These are phyloP conservation scores for Papilio aristodemus DNA, from an alignment of 1,140 invertebrate species.

Conservation along the genomic window DNA sequence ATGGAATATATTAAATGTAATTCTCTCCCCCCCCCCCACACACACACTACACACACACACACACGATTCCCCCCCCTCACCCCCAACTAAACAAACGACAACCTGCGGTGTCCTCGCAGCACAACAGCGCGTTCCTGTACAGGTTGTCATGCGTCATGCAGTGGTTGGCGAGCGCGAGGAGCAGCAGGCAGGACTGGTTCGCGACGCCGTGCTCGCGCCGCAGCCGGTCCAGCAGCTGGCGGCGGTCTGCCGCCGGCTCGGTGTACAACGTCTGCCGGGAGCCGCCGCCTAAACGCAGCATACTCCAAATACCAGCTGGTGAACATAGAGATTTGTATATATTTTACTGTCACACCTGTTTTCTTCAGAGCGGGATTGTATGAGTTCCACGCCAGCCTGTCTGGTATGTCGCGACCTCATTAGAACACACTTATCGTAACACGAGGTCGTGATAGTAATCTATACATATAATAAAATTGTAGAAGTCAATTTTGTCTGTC, in stretches of 20 bases:
- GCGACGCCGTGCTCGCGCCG: constrained; percentile 85
- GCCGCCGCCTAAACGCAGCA: constrained; percentile 78
- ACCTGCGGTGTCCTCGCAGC: constrained; percentile 85
- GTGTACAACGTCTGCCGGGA: constrained; percentile 49
- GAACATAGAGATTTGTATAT: constrained; percentile 43
- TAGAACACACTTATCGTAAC: too few species aligned
- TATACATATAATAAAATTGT: too few species aligned
- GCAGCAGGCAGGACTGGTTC: constrained; percentile 92
- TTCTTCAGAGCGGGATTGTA: too few species aligned
- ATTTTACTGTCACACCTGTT: too few species aligned
- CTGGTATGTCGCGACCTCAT: too few species aligned
- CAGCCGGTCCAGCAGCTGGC: constrained; percentile 64
- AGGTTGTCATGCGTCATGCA: constrained; percentile 88
- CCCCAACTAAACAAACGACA: neutral
- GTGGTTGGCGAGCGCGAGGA: constrained; percentile 95
- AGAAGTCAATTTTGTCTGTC: too few species aligned
- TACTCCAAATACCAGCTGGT: constrained; percentile 90
- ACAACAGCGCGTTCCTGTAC: constrained; percentile 92
- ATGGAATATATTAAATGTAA: neutral
- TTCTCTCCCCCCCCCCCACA: too few species aligned
- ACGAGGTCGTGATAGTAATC: too few species aligned
- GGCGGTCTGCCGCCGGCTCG: constrained; percentile 60
- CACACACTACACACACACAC: too few species aligned
- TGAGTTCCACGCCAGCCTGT: too few species aligned
- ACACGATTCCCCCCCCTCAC: too few species aligned